Evolutionary conservation across 2,888 invertebrate genomes (phyloP).

Genomic region (Scaptomyza caliginosa): DNA sequence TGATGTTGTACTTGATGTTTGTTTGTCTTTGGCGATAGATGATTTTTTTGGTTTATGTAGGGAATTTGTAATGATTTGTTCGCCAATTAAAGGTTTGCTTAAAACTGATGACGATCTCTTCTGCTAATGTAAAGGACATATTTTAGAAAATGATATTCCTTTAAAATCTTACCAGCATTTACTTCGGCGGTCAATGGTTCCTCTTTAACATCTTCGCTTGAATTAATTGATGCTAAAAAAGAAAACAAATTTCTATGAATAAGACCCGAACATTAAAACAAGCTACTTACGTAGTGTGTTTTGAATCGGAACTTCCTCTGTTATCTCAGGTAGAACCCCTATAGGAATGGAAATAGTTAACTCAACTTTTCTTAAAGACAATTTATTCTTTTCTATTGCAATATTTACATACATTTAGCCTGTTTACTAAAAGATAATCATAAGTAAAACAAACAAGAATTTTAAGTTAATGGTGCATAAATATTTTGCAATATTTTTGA

Average conservation of each 20-base stretch:
- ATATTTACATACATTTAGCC: too few relatives aligned
- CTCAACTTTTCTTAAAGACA: too few relatives aligned
- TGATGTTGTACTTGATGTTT: conserved; percentile 32
- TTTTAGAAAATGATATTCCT: conserved; percentile 36
- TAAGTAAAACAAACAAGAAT: too few relatives aligned
- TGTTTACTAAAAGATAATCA: too few relatives aligned
- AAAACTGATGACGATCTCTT: conserved; percentile 69
- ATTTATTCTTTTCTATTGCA: too few relatives aligned
- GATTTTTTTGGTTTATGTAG: conserved; percentile 57
- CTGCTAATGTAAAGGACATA: conserved; percentile 71
- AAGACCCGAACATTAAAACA: background rate
- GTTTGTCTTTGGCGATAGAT: conserved; percentile 46
- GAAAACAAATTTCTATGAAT: background rate
- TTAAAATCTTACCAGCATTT: conserved; percentile 74
- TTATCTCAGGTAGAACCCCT: background rate
- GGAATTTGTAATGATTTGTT: conserved; percentile 69
- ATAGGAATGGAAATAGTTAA: too few relatives aligned
- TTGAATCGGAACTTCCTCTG: background rate
- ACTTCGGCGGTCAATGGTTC: conserved; percentile 41
- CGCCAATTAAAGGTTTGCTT: conserved; percentile 74
- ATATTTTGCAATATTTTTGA: too few relatives aligned
- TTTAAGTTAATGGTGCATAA: too few relatives aligned
- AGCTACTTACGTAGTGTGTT: conserved; percentile 1
- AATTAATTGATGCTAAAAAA: background rate
- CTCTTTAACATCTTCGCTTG: background rate